Base-by-base conservation (phyloP, 2,113 vertebrate species). In the Stigmatopora argus region DNA sequence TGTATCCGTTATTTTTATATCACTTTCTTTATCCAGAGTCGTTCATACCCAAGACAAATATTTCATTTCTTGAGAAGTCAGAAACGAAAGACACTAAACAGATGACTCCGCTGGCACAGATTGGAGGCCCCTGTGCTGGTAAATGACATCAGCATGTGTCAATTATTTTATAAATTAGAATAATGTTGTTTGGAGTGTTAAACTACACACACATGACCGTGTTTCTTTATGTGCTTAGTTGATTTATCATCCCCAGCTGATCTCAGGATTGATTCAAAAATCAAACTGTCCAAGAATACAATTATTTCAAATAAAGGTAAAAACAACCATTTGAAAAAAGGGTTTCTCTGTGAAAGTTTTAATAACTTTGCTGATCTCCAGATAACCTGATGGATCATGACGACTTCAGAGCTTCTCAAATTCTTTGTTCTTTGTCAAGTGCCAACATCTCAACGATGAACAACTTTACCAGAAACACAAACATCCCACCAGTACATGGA, bases 31-130 rank as follows among this genome's bases (percentile, higher is more conserved):
- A 64, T 81, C 52, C 83, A 94, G 93, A 90, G 74, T 87, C 89
- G 73, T 67, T 87, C 69, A 77, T 85, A 70, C 57, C 82, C 80
- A 91, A 87, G 73, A 86, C 77, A 53, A 90, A 90, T 15, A 51
- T 75, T 45, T 83, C 92, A 70, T 88, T 92, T 26, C 90, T 91
- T 81, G 88, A 91, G 70, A 94, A 91, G 86, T 92, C 90, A 53
- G 92, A 93, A 80, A 84, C 87, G 64, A 91, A 89, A 70, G 90
- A 92, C 71, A 69, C 87, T 15, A 89, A 91, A 72, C 93, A 92
- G 62, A 88, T 89, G 77, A 89, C 90, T 69, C 92, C 91, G 18
- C 84, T 92, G 56, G 92, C 91, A 44, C 88, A 91, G 14, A 80
- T 92, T 13, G 84, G 77, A 70, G 85, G 78, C 69, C 73, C 81